Evolutionary conservation across 2,797 vertebrate genomes (phyloP), one percentile per base, ranked within the genome.

Genomic region (Eulemur mongoz): DNA sequence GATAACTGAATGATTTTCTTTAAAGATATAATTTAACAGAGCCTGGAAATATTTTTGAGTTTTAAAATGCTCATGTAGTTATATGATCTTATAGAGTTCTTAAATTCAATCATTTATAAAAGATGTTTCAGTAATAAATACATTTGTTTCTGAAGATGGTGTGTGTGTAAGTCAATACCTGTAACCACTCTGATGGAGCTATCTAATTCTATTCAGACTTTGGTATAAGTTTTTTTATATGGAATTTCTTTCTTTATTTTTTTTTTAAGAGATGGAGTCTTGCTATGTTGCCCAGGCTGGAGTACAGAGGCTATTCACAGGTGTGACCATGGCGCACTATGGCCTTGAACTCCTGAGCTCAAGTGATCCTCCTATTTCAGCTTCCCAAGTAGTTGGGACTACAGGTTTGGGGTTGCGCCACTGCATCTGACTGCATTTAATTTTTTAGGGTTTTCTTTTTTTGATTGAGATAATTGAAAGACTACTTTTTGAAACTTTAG

Each of bases 1-100:
- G 20, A 48, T 83, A 90, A 67, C 5, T 69, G 69, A 72, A n/a
- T 94, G 32, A 67, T 91, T 97, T 97, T 97, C 32, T 93, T 90
- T 93, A 83, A 92, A 96, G 54, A 63, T 91, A 22, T 17, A 54
- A 81, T 89, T 94, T 94, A 92, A 85, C 23, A 81, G 27, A 92
- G 40, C 25, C 27, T 95, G 32, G 48, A 54, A 52, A 59, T 88
- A 73, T 91, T 78, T 96, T 93, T 32, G 52, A 15, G 20, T 92
- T 91, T 76, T 86, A 86, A 79, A 83, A 59, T 94, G 38, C 22
- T 88, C 18, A 8, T 84, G 18, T 83, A 30, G 73, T 40, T 18
- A 20, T 93, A 38, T 43, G 88, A 83, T 92, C 50, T 85, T 85
- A 30, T 0, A 76, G 70, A 7, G 40, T 95, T 86, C 45, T 83